phyloP scores from a whole-genome alignment of 2,888 invertebrate species.

The Luffia ferchaultella region DNA sequence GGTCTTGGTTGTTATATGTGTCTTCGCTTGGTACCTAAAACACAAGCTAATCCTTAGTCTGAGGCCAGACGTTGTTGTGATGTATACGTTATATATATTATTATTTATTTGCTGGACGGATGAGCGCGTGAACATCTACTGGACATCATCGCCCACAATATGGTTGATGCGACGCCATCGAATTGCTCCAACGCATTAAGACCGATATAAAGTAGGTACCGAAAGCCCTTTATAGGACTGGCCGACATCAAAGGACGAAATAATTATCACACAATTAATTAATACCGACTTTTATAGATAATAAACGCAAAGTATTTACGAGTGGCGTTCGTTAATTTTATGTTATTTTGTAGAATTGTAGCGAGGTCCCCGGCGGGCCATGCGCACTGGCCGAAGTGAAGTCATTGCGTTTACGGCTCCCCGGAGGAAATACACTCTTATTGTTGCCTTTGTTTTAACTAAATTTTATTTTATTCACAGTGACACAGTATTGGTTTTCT shows the following conservation, averaged over 20 bases:
- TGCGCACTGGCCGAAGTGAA: neutral
- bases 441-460: too few species aligned
- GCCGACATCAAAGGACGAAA: slow-evolving; percentile 34
- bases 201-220: slow-evolving; percentile 20
- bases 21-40: too few species aligned
- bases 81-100: neutral
- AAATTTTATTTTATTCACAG: too few species aligned
- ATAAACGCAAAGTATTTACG: slow-evolving; percentile 57
- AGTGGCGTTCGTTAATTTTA: slow-evolving; percentile 54
- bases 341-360: slow-evolving; percentile 55
- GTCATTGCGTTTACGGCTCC: too few species aligned
- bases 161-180: slow-evolving; percentile 35
- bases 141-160: slow-evolving; percentile 16
- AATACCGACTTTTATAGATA: slow-evolving; percentile 61
- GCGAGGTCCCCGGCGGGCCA: slow-evolving; percentile 24
- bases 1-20: too few species aligned
- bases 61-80: too few species aligned
- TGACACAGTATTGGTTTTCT: too few species aligned
- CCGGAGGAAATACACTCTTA: too few species aligned
- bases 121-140: neutral
- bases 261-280: slow-evolving; percentile 63
- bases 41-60: too few species aligned
- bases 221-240: slow-evolving; percentile 22
- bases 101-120: neutral
- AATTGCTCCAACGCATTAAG: slow-evolving; percentile 33